A percentile compares a stretch with the other conserved stretches of the same genome.
phyloP scores from a whole-genome alignment of 92 coral and sea anemone genomes.

The Anthopleura xanthogrammica region DNA sequence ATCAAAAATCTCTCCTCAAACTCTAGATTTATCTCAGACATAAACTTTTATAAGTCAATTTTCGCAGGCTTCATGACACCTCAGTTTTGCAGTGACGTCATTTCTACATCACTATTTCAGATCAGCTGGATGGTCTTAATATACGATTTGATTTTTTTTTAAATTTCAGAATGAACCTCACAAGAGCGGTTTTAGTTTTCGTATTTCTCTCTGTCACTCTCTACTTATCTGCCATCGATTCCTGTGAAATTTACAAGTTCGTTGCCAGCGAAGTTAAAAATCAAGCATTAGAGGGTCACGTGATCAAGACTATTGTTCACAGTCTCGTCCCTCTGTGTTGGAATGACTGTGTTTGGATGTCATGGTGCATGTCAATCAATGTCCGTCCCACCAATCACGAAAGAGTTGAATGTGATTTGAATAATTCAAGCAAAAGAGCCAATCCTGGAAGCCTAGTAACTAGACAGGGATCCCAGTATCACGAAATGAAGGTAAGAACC shows the following conservation, averaged over 20 bases:
- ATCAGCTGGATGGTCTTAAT: too few species aligned
- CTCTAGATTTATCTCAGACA: too few species aligned
- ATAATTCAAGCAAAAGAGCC: background rate
- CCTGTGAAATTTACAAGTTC: background rate
- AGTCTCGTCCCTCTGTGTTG: background rate
- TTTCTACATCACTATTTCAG: too few species aligned
- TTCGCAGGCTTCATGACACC: too few species aligned
- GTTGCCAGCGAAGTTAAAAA: background rate
- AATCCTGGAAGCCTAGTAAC: background rate
- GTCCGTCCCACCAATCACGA: background rate
- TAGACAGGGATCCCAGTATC: background rate
- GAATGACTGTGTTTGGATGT: slow-evolving; percentile 2
- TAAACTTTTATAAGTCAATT: too few species aligned
- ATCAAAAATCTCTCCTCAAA: too few species aligned
- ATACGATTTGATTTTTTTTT: too few species aligned
- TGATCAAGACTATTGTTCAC: background rate
- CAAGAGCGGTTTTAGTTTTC: too few species aligned
- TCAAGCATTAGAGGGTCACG: background rate
- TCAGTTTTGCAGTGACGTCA: too few species aligned
- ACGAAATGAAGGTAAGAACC: background rate
- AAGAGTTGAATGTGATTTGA: background rate
- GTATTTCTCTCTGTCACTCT: too few species aligned
- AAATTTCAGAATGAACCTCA: too few species aligned
- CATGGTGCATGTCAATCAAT: slow-evolving; percentile 3
- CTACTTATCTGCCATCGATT: too few species aligned